Conservation (phyloP, 1,140 invertebrate species). For the Homalodisca vitripennis region DNA sequence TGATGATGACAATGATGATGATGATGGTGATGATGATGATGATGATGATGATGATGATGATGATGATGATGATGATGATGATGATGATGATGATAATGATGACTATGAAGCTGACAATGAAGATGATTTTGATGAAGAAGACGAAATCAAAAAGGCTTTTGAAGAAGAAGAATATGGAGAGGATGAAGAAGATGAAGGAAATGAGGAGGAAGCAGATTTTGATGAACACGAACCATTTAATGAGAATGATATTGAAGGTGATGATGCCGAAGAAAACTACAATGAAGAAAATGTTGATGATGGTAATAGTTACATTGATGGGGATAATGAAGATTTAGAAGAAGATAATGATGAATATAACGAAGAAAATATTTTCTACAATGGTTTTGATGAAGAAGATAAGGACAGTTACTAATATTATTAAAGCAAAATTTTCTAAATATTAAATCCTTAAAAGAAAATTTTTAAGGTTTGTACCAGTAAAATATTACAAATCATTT, state of each 20-base stretch:
- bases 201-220: background rate
- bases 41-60: constrained; percentile 3
- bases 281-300: background rate
- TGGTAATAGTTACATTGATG: background rate
- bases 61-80: background rate
- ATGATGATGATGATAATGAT: background rate
- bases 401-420: too few relatives aligned
- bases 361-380: background rate
- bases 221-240: background rate
- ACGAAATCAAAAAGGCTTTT: background rate
- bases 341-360: background rate
- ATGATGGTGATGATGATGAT: background rate
- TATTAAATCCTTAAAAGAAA: too few relatives aligned
- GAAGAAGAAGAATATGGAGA: background rate
- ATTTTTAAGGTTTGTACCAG: too few relatives aligned
- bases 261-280: background rate
- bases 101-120: background rate
- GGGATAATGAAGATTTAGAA: background rate
- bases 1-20: background rate
- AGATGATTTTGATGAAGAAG: background rate
- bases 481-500: too few relatives aligned
- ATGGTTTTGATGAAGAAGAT: background rate
- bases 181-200: background rate
- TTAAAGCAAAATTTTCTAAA: too few relatives aligned
- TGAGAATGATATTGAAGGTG: background rate